phyloP scores from a whole-genome alignment of 1,140 invertebrate species.

The Bombus ignitus region DNA sequence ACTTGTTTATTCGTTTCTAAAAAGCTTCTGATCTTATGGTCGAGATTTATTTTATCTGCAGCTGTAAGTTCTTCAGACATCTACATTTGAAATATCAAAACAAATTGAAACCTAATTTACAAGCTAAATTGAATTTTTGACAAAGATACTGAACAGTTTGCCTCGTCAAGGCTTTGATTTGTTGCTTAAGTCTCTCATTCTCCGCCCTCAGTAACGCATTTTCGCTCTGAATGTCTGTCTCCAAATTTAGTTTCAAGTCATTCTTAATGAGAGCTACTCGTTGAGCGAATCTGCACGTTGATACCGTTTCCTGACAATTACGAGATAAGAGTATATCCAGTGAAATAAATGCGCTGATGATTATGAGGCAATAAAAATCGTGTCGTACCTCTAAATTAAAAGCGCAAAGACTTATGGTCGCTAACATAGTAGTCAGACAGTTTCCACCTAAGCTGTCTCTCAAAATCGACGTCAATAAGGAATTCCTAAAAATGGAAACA shows the following conservation, averaged over 20 bases:
- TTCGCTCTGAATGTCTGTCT: slow-evolving; percentile 66
- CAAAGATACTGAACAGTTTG: slow-evolving; percentile 46
- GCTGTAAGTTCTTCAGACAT: slow-evolving; percentile 40
- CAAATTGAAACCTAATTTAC: neutral
- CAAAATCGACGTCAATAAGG: slow-evolving; percentile 86
- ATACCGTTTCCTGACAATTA: slow-evolving; percentile 84
- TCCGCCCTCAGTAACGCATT: slow-evolving; percentile 72
- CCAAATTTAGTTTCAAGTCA: slow-evolving; percentile 72
- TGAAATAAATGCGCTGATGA: neutral
- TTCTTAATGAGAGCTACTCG: slow-evolving; percentile 86
- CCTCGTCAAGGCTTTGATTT: slow-evolving; percentile 63
- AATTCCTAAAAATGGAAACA: slow-evolving; percentile 66
- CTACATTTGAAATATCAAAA: neutral
- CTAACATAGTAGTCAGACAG: slow-evolving; percentile 87
- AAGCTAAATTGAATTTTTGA: neutral
- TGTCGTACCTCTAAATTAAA: slow-evolving; percentile 81
- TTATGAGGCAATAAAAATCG: neutral
- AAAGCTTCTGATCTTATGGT: slow-evolving; percentile 55
- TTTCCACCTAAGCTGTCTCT: slow-evolving; percentile 87
- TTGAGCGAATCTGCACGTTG: slow-evolving; percentile 87
- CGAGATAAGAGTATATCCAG: slow-evolving; percentile 12
- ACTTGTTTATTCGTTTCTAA: slow-evolving; percentile 40
- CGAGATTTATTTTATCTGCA: slow-evolving; percentile 60
- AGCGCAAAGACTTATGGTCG: slow-evolving; percentile 84
- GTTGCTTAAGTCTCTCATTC: slow-evolving; percentile 66